A percentile compares a stretch with the other conserved stretches of the same genome.
These are phyloP conservation scores for Parapsyche elsis DNA, from an alignment of 1,140 invertebrate genomes.

Conservation along the genomic window DNA sequence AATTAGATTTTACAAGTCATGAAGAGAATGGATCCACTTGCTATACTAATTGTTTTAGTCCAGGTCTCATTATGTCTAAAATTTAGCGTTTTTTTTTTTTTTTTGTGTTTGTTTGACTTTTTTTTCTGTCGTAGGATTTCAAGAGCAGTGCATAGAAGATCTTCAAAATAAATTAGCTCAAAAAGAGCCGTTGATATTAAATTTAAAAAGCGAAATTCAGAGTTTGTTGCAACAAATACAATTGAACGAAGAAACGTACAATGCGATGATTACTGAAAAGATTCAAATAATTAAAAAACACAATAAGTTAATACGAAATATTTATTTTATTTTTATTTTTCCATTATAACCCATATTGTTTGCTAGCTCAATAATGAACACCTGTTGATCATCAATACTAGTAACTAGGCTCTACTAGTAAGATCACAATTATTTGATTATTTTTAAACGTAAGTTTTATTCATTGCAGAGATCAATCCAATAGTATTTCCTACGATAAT, in stretches of 20 bases:
- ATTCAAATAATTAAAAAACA: neutral
- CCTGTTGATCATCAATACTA: too few species aligned
- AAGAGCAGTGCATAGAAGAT: neutral
- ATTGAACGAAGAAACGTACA: neutral
- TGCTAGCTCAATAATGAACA: too few species aligned
- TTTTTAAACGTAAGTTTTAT: neutral
- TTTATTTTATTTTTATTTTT: too few species aligned
- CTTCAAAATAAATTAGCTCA: neutral
- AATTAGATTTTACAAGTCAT: neutral
- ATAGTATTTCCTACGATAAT: neutral
- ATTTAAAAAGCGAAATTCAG: neutral
- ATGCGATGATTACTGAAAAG: neutral
- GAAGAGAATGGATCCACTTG: neutral
- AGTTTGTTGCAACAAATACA: neutral
- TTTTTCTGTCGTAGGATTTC: neutral
- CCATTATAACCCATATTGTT: too few species aligned
- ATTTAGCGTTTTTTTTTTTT: neutral
- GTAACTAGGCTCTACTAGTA: neutral
- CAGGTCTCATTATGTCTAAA: neutral
- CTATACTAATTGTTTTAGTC: neutral
- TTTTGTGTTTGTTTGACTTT: neutral
- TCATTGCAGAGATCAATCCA: neutral
- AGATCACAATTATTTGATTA: neutral
- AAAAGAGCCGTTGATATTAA: neutral
- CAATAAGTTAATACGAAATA: neutral